phyloP scores from a whole-genome alignment of 2,888 invertebrate genomes.

The Dasypolia templi region DNA sequence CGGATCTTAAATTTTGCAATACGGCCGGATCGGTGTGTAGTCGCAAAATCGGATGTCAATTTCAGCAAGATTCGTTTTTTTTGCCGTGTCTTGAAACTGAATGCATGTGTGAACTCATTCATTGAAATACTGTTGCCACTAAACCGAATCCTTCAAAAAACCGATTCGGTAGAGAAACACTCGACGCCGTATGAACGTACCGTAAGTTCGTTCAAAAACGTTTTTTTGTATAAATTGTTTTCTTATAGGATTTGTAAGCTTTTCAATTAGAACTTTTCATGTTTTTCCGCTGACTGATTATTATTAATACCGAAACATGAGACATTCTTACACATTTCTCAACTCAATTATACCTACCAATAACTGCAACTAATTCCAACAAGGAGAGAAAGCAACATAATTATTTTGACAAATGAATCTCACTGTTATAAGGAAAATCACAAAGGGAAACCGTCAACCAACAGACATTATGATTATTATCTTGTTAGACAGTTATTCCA shows the following conservation, averaged over 20 bases:
- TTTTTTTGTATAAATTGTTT: background rate
- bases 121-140: too few relatives aligned
- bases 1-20: too few relatives aligned
- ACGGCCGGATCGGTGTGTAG: too few relatives aligned
- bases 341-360: background rate
- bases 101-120: too few relatives aligned
- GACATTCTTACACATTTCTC: background rate
- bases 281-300: too few relatives aligned
- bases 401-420: conserved; percentile 16
- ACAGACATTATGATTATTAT: conserved; percentile 26
- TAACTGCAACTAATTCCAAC: background rate
- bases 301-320: background rate
- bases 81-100: too few relatives aligned
- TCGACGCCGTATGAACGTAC: too few relatives aligned
- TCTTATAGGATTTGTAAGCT: background rate
- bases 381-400: background rate
- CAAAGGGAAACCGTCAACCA: conserved; percentile 10
- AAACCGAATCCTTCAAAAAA: too few relatives aligned
- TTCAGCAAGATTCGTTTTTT: too few relatives aligned
- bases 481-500: conserved; percentile 11
- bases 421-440: background rate
- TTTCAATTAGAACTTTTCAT: background rate
- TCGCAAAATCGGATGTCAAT: too few relatives aligned
- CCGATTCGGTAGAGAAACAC: too few relatives aligned
- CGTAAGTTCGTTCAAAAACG: too few relatives aligned